Conservation (phyloP, 2,888 invertebrate species). For the Liopterus haemorrhoidalis region DNA sequence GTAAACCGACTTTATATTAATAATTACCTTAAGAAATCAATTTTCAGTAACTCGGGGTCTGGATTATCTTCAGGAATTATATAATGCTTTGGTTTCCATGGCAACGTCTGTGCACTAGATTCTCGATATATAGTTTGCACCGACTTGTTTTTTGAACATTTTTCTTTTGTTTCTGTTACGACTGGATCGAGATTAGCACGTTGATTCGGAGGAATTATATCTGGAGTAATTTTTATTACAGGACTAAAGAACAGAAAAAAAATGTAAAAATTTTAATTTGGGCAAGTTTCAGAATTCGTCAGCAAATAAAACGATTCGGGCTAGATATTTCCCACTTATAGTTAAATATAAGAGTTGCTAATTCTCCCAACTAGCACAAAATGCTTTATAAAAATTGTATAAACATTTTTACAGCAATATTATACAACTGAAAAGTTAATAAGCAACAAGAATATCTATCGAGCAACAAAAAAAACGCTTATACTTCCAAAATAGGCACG, state of each 20-base stretch:
- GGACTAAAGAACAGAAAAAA: slow-evolving; percentile 12
- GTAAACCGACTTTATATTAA: neutral
- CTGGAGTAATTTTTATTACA: slow-evolving; percentile 24
- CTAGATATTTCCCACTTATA: too few relatives aligned
- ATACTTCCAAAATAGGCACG: too few relatives aligned
- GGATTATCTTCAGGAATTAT: slow-evolving; percentile 47
- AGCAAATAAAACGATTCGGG: too few relatives aligned
- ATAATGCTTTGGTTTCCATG: slow-evolving; percentile 64
- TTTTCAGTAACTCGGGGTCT: slow-evolving; percentile 60
- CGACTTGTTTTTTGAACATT: slow-evolving; percentile 26
- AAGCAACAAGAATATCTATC: too few relatives aligned
- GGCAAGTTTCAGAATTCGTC: too few relatives aligned
- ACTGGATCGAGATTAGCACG: slow-evolving; percentile 20
- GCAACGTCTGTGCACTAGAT: slow-evolving; percentile 68
- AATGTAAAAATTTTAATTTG: neutral
- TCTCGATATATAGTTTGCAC: slow-evolving; percentile 67
- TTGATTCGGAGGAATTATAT: slow-evolving; percentile 23
- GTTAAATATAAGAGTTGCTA: too few relatives aligned
- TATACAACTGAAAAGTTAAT: too few relatives aligned
- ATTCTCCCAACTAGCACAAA: too few relatives aligned
- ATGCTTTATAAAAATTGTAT: too few relatives aligned
- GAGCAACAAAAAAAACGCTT: too few relatives aligned
- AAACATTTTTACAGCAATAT: too few relatives aligned
- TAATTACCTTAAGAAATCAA: slow-evolving; percentile 47
- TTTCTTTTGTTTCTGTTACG: slow-evolving; percentile 17